Evolutionary conservation across 35 echinoderm and acorn worm genomes (phyloP).

Genomic region (Patiria miniata): DNA sequence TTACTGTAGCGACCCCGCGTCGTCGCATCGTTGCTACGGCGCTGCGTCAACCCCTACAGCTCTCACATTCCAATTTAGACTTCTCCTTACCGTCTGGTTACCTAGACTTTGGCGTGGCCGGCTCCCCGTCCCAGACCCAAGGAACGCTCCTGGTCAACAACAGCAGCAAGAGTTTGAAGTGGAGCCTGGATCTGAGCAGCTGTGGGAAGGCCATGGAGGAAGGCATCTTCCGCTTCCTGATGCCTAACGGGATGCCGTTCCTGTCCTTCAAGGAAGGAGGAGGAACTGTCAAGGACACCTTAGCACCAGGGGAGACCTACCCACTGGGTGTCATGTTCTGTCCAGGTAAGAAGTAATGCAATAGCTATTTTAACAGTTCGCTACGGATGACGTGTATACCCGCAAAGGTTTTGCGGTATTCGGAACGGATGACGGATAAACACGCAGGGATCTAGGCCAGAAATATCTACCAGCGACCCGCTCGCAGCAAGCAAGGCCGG

Average conservation of each 20-base stretch:
- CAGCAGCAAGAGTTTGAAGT: slow-evolving; percentile 75
- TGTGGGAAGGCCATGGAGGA: slow-evolving; percentile 86
- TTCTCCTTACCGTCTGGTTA: slow-evolving; percentile 95
- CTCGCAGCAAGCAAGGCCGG: too few relatives aligned
- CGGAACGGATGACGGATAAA: too few relatives aligned
- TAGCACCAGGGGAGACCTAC: slow-evolving; percentile 84
- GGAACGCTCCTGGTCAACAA: slow-evolving; percentile 86
- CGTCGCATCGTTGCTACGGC: slow-evolving; percentile 87
- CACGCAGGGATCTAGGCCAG: too few relatives aligned
- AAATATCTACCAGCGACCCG: too few relatives aligned
- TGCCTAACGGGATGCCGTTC: slow-evolving; percentile 66
- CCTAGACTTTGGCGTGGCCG: slow-evolving; percentile 44
- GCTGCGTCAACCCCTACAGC: slow-evolving; percentile 86
- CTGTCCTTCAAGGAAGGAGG: slow-evolving; percentile 58
- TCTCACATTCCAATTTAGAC: slow-evolving; percentile 71
- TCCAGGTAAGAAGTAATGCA: slow-evolving; percentile 76
- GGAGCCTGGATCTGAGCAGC: slow-evolving; percentile 64
- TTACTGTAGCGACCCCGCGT: slow-evolving; percentile 84
- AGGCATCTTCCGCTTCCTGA: slow-evolving; percentile 90
- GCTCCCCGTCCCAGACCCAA: slow-evolving; percentile 27
- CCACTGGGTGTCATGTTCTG: slow-evolving; percentile 86
- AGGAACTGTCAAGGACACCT: slow-evolving; percentile 41
- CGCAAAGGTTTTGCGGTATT: too few relatives aligned
- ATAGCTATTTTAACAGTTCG: too few relatives aligned
- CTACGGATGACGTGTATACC: too few relatives aligned